These are phyloP conservation scores for Microcebus lehilahytsara DNA, from an alignment of 2,113 vertebrate genomes.

Conservation along the genomic window DNA sequence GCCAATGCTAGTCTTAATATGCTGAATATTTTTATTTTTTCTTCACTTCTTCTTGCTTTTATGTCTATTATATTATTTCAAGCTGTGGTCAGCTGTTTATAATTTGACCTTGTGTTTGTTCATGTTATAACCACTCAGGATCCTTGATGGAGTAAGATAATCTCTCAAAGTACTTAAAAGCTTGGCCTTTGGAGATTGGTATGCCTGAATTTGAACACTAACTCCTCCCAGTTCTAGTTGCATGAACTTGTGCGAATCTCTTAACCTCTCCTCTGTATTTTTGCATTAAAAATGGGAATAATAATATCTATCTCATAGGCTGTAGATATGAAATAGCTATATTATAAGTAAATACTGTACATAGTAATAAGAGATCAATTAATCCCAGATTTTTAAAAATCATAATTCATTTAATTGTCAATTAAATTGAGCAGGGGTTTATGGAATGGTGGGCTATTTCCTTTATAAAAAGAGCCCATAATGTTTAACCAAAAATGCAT, in stretches of 20 bases:
- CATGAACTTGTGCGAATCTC: neutral
- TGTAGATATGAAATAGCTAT: neutral
- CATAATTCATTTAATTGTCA: neutral
- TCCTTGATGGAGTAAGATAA: neutral
- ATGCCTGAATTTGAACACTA: neutral
- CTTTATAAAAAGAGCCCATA: fast-evolving
- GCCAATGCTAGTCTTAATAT: neutral
- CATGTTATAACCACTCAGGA: neutral
- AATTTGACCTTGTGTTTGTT: neutral
- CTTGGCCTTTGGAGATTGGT: neutral
- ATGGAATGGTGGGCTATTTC: neutral
- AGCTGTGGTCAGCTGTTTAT: neutral
- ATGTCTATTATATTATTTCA: neutral
- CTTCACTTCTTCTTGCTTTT: neutral
- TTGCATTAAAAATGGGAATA: neutral
- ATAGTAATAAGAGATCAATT: neutral
- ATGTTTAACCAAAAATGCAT: fast-evolving
- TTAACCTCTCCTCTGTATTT: neutral
- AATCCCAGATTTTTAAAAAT: neutral
- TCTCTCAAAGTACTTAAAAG: neutral
- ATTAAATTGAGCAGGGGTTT: neutral
- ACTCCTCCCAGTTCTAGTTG: neutral
- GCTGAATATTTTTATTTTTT: neutral
- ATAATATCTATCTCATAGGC: neutral
- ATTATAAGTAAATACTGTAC: neutral